phyloP scores from a whole-genome alignment of 2,888 invertebrate genomes.

The Heterodera filipjevi region DNA sequence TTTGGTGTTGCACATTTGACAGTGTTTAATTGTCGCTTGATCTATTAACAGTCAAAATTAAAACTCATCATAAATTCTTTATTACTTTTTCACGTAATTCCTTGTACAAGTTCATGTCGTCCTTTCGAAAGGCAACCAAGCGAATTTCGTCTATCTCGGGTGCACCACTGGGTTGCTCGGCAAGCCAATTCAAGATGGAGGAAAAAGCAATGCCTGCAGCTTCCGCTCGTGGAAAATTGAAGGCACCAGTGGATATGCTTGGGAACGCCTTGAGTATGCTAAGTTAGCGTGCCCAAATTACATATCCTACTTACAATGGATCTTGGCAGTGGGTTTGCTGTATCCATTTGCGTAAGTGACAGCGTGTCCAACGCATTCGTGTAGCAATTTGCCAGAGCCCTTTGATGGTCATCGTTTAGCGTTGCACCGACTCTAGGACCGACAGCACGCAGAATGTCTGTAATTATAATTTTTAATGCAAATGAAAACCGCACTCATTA shows the following conservation, averaged over 20 bases:
- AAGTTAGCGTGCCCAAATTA: too few species aligned
- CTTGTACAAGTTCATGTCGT: neutral
- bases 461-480: neutral
- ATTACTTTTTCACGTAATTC: neutral
- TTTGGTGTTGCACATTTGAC: too few species aligned
- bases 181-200: neutral
- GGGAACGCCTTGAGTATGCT: neutral
- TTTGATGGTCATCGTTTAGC: neutral
- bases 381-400: neutral
- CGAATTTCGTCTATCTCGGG: neutral
- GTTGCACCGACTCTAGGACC: neutral
- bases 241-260: neutral
- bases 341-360: neutral
- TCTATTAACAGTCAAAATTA: neutral
- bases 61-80: neutral
- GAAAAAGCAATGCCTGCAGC: neutral
- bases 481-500: neutral
- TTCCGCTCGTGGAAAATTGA: neutral
- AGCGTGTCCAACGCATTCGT: neutral
- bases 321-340: neutral
- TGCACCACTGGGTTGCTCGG: neutral
- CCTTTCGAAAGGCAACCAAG: neutral
- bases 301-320: neutral
- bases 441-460: neutral
- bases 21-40: neutral